Base-by-base conservation (phyloP, 92 coral and sea anemone genomes). In the Parazoanthus swiftii region DNA sequence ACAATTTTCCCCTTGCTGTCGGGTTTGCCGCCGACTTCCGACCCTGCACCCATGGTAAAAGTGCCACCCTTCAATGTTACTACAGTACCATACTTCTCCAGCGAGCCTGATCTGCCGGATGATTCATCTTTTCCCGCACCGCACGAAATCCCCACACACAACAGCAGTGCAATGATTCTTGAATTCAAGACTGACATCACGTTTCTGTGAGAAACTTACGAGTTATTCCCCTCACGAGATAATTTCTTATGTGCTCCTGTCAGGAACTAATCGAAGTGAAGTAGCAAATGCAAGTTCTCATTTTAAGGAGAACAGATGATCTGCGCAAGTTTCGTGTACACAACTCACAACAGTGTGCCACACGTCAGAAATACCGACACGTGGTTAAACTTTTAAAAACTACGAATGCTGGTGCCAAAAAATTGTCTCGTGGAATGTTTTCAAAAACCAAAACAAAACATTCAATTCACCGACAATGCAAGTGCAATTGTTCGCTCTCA, bases 1-100 rank as follows among this genome's bases (percentile, higher is more conserved):
- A 92, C 98, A 3, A 91, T 86, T 20, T 95, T 88, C 29, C 86
- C 82, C 77, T 93, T 98, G 36, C 98, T 96, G 66, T 94, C 94
- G 76, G 90, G 88, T 48, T 39, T 68, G 80, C 90, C 95, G 44
- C 87, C 80, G 3, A 58, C 74, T 42, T 94, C 91, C 21, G 92
- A 58, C 21, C 89, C 87, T 42, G 95, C 93, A 29, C 99, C 99
- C 97, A 95, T 92, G 15, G 78, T 83, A 89, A 92, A 95, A 74
- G 77, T 91, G 76, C 98, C 99, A 50, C 97, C 99, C 23, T 90
- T 79, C 43, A 96, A 80, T 38, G 88, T 86, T 25, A 94, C 89
- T 89, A 92, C 89, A 3, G 84, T 77, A 44, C 74, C 58, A 75
- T 84, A 84, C 29, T 84, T 84, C 43, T 25, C 74, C 13, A 59